Base-by-base conservation (phyloP, 2,888 invertebrate genomes). In the Tetranychus truncatus region DNA sequence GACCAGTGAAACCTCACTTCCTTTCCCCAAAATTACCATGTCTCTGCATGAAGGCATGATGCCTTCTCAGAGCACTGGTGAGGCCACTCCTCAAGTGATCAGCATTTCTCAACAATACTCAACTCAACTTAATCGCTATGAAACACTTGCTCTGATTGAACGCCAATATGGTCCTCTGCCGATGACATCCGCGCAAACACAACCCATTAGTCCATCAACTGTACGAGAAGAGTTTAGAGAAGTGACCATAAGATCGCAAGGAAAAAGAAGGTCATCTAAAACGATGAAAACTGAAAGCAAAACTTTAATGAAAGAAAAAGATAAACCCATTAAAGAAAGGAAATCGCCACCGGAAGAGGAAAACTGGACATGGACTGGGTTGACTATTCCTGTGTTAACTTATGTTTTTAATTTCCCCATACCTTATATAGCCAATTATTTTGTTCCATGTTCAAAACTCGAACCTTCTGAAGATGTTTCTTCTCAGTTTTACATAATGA, bases 91-190 rank as follows among this genome's bases (percentile, higher is more conserved):
- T 55, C 55, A 55, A 55, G 9, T 55, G 55, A 69, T 69, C 34
- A 69, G 69, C 11, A 69, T 69, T 24, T 24, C 21, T 69, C 20
- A 24, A 69, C 69, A 24, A 69, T 69, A 24, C 9, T 20, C 34
- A 24, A 20, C 69, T 5, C 21, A 69, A 21, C 11, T 24, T 11
- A 24, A 24, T 8, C 21, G 34, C 7, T 69, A 69, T 69, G 69
- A 69, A 21, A 69, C 69, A 24, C n/a, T 69, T 18, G 69, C 69
- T 11, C 34, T 69, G 5, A 69, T 69, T 69, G 69, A 69, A 24
- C 20, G 20, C 1, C 21, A 69, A 20, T 24, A 24, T 69, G 69
- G 69, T 5, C 69, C 69, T 20, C 34, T 69, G 2, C 55, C 55
- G 15, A 15, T 55, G 2, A 15, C 55, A 15, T 15, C 55, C 11